Evolutionary conservation across 2,888 invertebrate genomes (phyloP).

Genomic region (Trachelus tabidus): DNA sequence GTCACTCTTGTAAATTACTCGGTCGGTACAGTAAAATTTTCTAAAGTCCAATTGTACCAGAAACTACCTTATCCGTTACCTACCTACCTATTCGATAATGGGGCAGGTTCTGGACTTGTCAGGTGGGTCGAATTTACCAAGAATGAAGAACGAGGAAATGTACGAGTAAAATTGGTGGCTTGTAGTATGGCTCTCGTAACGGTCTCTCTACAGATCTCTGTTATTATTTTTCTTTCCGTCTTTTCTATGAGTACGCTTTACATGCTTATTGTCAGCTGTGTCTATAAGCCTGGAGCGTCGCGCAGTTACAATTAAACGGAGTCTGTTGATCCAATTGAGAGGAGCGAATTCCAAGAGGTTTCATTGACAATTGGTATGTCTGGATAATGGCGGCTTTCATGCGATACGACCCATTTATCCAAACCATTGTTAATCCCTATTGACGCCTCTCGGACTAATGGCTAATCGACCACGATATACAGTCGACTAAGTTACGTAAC

Average conservation of each 20-base stretch:
- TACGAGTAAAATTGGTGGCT: background rate
- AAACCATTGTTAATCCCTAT: background rate
- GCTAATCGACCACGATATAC: background rate
- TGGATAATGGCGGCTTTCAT: background rate
- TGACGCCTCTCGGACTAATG: background rate
- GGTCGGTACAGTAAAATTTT: background rate
- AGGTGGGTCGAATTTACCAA: background rate
- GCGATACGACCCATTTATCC: background rate
- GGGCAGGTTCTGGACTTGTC: background rate
- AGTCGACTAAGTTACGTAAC: background rate
- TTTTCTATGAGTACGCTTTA: too few species aligned
- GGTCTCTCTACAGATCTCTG: background rate
- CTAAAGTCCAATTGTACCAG: background rate
- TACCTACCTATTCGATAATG: background rate
- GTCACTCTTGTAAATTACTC: background rate
- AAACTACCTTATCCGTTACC: background rate
- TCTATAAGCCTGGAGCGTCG: background rate
- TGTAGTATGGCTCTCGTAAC: background rate
- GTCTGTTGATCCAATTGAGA: conserved; percentile 11
- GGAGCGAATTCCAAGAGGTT: background rate
- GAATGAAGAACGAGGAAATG: background rate
- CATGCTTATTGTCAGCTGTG: background rate
- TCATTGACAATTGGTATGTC: background rate
- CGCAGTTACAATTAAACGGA: conserved; percentile 1
- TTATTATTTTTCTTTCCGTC: background rate